Evolutionary conservation across 2,113 vertebrate species (phyloP).

Genomic region (Thymallus thymallus): DNA sequence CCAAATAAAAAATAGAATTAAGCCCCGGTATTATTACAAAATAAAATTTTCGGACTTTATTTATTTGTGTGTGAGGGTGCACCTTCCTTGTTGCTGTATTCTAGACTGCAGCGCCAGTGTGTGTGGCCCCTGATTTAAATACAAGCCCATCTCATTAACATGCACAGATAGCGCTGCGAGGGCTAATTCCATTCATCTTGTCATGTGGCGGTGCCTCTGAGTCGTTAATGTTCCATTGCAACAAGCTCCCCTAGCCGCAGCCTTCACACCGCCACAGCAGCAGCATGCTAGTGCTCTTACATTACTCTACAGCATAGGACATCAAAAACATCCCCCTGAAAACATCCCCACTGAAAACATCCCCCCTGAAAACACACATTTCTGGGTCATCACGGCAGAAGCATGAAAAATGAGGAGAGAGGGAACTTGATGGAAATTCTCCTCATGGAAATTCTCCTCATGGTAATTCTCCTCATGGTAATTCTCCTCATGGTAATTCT

Average conservation of each 20-base stretch:
- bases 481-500: conserved; percentile 28
- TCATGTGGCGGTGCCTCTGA: conserved; percentile 63
- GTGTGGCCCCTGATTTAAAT: conserved; percentile 72
- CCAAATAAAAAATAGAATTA: conserved; percentile 21
- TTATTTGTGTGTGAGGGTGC: neutral
- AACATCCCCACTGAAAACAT: too few species aligned
- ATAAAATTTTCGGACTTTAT: conserved; percentile 48
- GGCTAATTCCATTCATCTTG: conserved; percentile 78
- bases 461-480: conserved; percentile 43
- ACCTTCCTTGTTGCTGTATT: conserved; percentile 66
- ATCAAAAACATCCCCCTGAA: conserved; percentile 59
- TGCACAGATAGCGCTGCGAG: conserved; percentile 76
- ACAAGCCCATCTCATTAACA: conserved; percentile 78
- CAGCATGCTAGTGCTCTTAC: conserved; percentile 67
- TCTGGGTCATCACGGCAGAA: conserved; percentile 65
- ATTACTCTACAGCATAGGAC: conserved; percentile 69
- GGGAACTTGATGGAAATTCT: conserved; percentile 26
- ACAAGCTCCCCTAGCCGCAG: conserved; percentile 61
- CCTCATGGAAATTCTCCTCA: conserved; percentile 38
- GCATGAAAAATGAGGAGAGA: conserved; percentile 56
- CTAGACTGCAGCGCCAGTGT: conserved; percentile 56
- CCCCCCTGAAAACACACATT: conserved; percentile 56
- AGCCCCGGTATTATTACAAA: conserved; percentile 18
- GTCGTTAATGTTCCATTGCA: conserved; percentile 79
- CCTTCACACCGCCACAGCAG: conserved; percentile 53